phyloP scores from a whole-genome alignment of 2,888 invertebrate genomes.

The Caenorhabditis japonica region DNA sequence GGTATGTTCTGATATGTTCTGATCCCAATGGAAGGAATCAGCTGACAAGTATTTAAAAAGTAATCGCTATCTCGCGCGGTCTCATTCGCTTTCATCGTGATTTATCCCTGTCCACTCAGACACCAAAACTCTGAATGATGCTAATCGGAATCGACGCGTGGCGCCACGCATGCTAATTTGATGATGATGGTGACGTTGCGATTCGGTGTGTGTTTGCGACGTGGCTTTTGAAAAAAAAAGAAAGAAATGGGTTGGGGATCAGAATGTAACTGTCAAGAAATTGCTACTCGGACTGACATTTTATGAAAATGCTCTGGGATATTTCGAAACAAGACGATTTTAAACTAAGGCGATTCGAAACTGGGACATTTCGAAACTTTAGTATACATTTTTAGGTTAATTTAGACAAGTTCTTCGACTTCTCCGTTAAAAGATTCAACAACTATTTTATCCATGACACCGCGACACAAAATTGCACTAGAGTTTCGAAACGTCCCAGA shows the following conservation, averaged over 20 bases:
- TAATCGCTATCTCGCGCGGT: slow-evolving; percentile 19
- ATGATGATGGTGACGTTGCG: slow-evolving; percentile 34
- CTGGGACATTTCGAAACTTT: too few relatives aligned
- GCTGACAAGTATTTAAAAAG: too few relatives aligned
- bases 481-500: too few relatives aligned
- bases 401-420: too few relatives aligned
- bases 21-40: background rate
- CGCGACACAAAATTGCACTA: too few relatives aligned
- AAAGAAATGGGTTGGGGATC: background rate
- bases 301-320: too few relatives aligned
- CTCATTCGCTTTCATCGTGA: slow-evolving; percentile 1
- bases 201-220: background rate
- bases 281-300: too few relatives aligned
- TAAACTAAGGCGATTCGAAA: too few relatives aligned
- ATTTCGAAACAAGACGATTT: too few relatives aligned
- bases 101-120: slow-evolving; percentile 1
- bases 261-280: background rate
- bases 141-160: slow-evolving; percentile 40
- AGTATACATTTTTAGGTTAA: too few relatives aligned
- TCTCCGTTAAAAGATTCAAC: too few relatives aligned
- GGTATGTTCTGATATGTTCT: slow-evolving; percentile 30
- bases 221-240: background rate
- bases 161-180: slow-evolving; percentile 31
- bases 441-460: too few relatives aligned
- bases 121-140: slow-evolving; percentile 27